Evolutionary conservation across 2,113 vertebrate species (phyloP).

Genomic region (Ageneiosus marmoratus): DNA sequence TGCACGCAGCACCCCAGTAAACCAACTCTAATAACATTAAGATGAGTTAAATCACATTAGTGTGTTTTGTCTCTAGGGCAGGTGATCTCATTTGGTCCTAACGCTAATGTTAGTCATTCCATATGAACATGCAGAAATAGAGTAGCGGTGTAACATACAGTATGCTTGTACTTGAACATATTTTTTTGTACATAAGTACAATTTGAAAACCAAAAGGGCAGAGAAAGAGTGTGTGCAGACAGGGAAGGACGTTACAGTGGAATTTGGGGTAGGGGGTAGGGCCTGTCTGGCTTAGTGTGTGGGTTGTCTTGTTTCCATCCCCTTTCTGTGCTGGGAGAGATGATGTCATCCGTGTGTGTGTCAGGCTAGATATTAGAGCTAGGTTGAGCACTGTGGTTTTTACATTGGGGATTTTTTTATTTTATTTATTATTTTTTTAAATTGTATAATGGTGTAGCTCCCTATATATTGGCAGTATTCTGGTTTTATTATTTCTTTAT

Average conservation of each 20-base stretch:
- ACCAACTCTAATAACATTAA: constrained; percentile 2
- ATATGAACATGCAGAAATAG: background rate
- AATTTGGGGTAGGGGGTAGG: constrained; percentile 33
- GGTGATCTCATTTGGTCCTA: constrained; percentile 16
- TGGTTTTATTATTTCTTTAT: background rate
- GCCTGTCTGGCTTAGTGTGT: constrained; percentile 21
- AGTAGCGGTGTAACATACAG: background rate
- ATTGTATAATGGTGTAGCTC: constrained; percentile 4
- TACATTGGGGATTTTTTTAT: constrained; percentile 8
- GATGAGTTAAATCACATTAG: constrained; percentile 18
- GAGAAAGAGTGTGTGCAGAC: background rate
- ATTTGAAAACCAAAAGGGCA: background rate
- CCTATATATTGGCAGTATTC: background rate
- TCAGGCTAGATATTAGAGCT: constrained; percentile 18
- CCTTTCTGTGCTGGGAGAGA: constrained; percentile 29
- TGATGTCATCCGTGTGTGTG: constrained; percentile 41
- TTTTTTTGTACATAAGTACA: background rate
- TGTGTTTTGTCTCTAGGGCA: constrained; percentile 3
- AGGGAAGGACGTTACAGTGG: background rate
- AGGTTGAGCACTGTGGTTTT: constrained; percentile 1
- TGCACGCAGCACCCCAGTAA: background rate
- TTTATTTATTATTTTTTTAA: no score
- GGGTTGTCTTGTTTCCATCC: constrained; percentile 19
- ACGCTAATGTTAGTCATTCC: background rate
- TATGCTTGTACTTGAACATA: background rate